Conservation (phyloP, 2,888 invertebrate genomes). For the Tanypteryx hageni region DNA sequence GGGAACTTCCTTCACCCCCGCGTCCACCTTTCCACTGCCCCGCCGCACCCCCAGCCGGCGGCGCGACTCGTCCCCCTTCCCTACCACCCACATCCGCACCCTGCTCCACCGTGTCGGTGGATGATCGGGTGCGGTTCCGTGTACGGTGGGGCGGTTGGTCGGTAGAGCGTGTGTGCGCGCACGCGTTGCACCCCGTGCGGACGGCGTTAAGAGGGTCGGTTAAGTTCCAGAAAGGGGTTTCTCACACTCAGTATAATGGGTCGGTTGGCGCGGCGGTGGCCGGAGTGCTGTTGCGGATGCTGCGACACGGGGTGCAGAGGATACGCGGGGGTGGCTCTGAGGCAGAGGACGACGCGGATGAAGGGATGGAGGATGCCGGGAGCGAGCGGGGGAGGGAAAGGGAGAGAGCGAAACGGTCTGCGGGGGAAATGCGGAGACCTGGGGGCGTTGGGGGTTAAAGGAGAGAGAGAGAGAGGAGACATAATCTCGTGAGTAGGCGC, state of each 20-base stretch:
- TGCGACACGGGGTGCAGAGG: not conserved
- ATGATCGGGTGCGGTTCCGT: too few species aligned
- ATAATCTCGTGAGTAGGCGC: not conserved
- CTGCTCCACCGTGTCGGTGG: not conserved
- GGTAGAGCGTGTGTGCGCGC: not conserved
- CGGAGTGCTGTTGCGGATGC: not conserved
- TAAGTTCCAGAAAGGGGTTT: not conserved
- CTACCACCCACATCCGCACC: not conserved
- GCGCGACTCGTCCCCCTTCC: not conserved
- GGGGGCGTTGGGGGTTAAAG: not conserved
- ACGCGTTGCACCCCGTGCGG: not conserved
- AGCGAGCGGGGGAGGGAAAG: not conserved
- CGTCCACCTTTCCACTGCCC: not conserved
- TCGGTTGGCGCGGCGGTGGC: not conserved
- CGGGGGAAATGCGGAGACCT: too few species aligned
- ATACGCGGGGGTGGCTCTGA: not conserved
- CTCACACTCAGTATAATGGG: not conserved
- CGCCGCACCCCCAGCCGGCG: not conserved
- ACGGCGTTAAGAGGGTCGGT: not conserved
- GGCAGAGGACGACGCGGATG: not conserved
- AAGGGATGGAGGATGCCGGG: not conserved
- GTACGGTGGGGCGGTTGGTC: too few species aligned
- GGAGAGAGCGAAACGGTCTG: not conserved
- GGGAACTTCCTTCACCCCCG: conserved; percentile 40
- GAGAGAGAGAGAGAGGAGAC: not conserved